Evolutionary conservation across 2,113 vertebrate genomes (phyloP).

Genomic region (Stomatorhinus ivindoensis): DNA sequence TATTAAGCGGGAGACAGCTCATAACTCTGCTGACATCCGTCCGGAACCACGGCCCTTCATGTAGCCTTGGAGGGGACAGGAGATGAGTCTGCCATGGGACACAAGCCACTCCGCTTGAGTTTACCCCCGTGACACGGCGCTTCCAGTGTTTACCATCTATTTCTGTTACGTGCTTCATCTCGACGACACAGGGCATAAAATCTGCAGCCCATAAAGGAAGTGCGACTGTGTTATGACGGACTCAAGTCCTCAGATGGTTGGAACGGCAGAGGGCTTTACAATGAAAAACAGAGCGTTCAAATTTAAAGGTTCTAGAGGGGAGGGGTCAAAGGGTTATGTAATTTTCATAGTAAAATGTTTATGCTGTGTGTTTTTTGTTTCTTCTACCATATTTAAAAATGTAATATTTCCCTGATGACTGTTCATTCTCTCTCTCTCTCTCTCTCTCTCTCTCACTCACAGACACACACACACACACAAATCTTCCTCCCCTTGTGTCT

Average conservation of each 20-base stretch:
- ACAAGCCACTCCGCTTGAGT: neutral
- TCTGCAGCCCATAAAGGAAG: neutral
- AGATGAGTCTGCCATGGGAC: neutral
- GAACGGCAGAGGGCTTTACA: neutral
- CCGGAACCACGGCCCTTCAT: neutral
- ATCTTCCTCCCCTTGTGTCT: neutral
- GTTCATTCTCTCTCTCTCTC: neutral
- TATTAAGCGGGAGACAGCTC: neutral
- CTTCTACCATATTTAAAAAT: neutral
- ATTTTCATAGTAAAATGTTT: neutral
- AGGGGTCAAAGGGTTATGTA: neutral
- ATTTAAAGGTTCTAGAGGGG: neutral
- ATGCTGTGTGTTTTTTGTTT: neutral
- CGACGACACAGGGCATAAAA: neutral
- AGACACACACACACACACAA: neutral
- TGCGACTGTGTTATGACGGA: neutral
- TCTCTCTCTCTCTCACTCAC: neutral
- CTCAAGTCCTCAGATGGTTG: neutral
- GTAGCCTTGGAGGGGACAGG: neutral
- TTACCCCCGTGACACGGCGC: neutral
- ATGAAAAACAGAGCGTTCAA: neutral
- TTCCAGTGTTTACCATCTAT: neutral
- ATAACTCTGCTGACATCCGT: neutral
- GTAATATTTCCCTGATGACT: neutral
- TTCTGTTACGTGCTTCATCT: neutral